Percentiles rank a stretch among this genome's conserved stretches.
These are phyloP conservation scores for Scopus umbretta DNA, from an alignment of 2,113 vertebrate species.

Conservation along the genomic window DNA sequence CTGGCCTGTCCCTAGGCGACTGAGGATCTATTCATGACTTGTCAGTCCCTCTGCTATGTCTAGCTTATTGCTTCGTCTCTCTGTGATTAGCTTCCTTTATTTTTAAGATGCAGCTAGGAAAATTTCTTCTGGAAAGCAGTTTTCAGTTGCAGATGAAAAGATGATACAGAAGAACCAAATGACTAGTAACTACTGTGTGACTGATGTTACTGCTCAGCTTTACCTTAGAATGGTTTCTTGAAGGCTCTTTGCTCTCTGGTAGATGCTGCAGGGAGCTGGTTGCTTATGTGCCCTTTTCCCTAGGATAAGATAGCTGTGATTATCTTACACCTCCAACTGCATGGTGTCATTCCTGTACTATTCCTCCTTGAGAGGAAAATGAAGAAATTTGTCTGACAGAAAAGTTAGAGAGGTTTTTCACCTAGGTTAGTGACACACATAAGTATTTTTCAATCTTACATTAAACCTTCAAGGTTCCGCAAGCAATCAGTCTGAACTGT, in stretches of 20 bases:
- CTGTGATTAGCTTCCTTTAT: background rate
- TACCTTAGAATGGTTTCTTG: background rate
- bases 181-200: background rate
- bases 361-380: background rate
- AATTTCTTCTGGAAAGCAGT: background rate
- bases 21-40: background rate
- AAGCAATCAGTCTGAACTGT: background rate
- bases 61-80: background rate
- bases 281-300: background rate
- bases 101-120: background rate
- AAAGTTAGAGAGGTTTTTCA: background rate
- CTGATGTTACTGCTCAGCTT: background rate
- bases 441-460: background rate
- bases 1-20: background rate
- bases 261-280: background rate
- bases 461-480: background rate
- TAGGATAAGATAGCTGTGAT: background rate
- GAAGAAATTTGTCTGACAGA: background rate
- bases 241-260: background rate
- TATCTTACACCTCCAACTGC: background rate
- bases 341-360: background rate
- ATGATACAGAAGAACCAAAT: background rate
- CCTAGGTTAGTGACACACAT: background rate
- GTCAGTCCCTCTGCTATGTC: background rate
- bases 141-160: background rate